Evolutionary conservation across 2,113 vertebrate species (phyloP), one percentile per base, ranked within the genome.

Genomic region (Strigops habroptila): DNA sequence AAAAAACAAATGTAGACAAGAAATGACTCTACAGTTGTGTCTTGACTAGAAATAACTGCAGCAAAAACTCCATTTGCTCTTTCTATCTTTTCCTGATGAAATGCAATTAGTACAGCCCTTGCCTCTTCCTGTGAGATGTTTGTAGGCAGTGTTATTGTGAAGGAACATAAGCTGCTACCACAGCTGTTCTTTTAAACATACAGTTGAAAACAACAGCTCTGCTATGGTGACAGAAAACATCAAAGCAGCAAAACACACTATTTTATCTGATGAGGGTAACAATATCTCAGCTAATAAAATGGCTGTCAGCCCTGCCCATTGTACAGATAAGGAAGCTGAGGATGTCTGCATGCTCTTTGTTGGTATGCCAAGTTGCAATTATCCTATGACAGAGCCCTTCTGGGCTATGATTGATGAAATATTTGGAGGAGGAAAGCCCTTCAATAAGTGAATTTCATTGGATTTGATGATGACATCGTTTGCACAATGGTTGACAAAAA

Each of bases 221-320:
- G 81, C 84, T 88, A 51, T 57, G 41, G 24, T 94, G 92, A 94
- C 79, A 95, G 88, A 96, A 97, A 91, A 95, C 48, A 97, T 96
- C 95, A 96, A 86, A 97, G 94, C 91, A 91, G 52, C 31, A 95
- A 92, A 97, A 91, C 88, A 85, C 44, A 14, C 74, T 49, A 28
- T 93, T 97, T 95, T 95, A 94, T 97, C 93, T 98, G 96, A 96
- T 97, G 96, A 86, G 75, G 64, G 92, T 92, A 97, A 97, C 93
- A 96, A 80, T 96, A 96, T 95, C 91, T 95, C 95, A 95, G 90
- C 80, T 97, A 97, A 97, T 97, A 97, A 97, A 97, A 96, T 94
- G 91, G 74, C 93, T 98, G 96, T 96, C 95, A 93, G 91, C 53
- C 65, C 74, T 96, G 76, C 70, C 91, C 85, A n/a, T 74, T 93